A percentile compares a stretch with the other conserved stretches of the same genome.
These are phyloP conservation scores for Athalia cordata DNA, from an alignment of 2,888 invertebrate species.

Conservation along the genomic window DNA sequence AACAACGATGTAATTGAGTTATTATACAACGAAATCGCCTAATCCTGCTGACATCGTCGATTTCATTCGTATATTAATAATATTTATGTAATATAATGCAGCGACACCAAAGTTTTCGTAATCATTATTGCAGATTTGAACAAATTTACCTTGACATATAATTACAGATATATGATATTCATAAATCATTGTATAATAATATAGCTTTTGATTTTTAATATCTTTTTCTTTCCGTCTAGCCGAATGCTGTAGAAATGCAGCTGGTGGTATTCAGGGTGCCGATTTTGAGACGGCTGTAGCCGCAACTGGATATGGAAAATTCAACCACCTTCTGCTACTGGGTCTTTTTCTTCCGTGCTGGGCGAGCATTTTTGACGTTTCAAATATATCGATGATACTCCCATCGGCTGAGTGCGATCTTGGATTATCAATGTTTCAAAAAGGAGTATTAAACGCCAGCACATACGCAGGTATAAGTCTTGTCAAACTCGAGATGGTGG, in stretches of 20 bases:
- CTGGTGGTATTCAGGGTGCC: constrained; percentile 62
- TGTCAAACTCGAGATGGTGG: too few species aligned
- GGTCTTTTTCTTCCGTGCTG: constrained; percentile 80
- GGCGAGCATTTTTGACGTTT: constrained; percentile 82
- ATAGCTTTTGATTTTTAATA: too few species aligned
- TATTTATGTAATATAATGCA: too few species aligned
- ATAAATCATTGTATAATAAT: neutral
- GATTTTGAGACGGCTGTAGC: constrained; percentile 85
- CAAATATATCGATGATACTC: constrained; percentile 82
- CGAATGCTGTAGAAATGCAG: neutral
- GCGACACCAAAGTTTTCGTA: too few species aligned
- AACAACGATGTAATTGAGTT: too few species aligned
- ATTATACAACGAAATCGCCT: too few species aligned
- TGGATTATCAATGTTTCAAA: constrained; percentile 79
- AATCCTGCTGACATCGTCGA: too few species aligned
- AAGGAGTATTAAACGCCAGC: constrained; percentile 83
- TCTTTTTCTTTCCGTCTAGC: neutral
- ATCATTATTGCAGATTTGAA: too few species aligned
- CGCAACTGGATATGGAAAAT: constrained; percentile 81
- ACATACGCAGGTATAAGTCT: constrained; percentile 79
- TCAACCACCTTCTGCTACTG: constrained; percentile 79
- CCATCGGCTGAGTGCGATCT: constrained; percentile 86
- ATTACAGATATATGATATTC: too few species aligned
- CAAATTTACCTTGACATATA: too few species aligned
- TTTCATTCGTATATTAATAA: too few species aligned